Conservation (phyloP, 2,113 vertebrate genomes). For the Pandion haliaetus region DNA sequence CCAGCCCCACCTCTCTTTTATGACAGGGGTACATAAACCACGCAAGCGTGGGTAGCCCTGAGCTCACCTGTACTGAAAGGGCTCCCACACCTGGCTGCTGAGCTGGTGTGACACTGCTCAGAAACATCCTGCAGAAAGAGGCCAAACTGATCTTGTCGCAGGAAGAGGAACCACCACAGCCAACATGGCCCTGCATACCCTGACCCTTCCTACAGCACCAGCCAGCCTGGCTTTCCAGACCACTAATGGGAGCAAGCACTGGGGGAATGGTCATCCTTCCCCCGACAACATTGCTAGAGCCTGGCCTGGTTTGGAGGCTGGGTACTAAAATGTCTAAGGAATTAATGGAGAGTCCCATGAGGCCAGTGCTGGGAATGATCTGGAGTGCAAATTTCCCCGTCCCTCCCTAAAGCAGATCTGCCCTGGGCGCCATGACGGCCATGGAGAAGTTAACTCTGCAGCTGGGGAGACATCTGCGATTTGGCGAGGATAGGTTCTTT, state of each 20-base stretch:
- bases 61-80: background rate
- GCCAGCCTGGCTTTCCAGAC: background rate
- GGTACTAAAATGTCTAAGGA: background rate
- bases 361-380: background rate
- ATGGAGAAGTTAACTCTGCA: conserved; percentile 13
- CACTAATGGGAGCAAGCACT: background rate
- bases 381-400: background rate
- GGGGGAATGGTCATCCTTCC: background rate
- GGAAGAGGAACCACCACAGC: background rate
- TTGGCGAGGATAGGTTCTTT: conserved; percentile 43
- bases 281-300: background rate
- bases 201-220: background rate
- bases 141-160: background rate
- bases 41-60: background rate
- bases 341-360: background rate
- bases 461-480: conserved; percentile 22
- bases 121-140: background rate
- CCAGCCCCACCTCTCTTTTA: background rate
- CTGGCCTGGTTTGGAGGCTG: background rate
- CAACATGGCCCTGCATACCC: background rate
- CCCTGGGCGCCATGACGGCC: background rate
- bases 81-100: background rate
- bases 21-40: background rate
- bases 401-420: background rate
- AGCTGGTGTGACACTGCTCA: background rate